Evolutionary conservation across 2,888 invertebrate species (phyloP), one percentile per base, ranked within the genome.

Genomic region (Cosmorhoe ocellata): DNA sequence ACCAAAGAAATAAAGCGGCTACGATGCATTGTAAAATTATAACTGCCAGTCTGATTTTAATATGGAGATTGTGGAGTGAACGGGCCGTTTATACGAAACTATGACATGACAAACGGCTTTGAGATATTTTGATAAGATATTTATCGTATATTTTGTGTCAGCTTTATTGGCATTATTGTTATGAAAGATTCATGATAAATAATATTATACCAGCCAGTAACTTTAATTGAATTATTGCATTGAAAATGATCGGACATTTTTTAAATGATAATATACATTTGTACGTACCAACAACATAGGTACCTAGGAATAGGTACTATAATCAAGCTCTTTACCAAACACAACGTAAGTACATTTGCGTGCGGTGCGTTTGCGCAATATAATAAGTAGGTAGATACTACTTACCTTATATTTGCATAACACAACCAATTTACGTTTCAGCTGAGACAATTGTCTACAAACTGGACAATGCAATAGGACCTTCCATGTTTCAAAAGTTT

Each of bases 371-470:
- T 47, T 56, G 41, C 56, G 64, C 64, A 64, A 64, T 37, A 3
- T 31, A 28, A 5, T 27, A 31, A 31, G 26, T 45, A 40, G 26
- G 36, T 37, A 39, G 13, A 13, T 38, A 50, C 38, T 56, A 18
- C 18, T 4, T 18, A 4, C 18, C 18, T 26, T 38, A 58, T 59
- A 67, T 69, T 69, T 72, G 60, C 71, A 66, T 66, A 69, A 69
- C 54, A 49, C 59, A 61, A 54, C 63, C 63, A 71, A 67, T 71
- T 72, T 69, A 52, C 56, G 39, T 55, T 47, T 51, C 39, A 48
- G 40, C 51, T 27, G 24, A 34, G 44, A 57, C 49, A 51, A 44
- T 52, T 55, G 40, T 42, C 12, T 22, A 37, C 26, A 18, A 30
- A 44, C 37, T 55, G 46, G 49, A 58, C 51, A 53, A 44, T 45